Evolutionary conservation across 2,888 invertebrate species (phyloP).

Genomic region (Camptogramma bilineatum): DNA sequence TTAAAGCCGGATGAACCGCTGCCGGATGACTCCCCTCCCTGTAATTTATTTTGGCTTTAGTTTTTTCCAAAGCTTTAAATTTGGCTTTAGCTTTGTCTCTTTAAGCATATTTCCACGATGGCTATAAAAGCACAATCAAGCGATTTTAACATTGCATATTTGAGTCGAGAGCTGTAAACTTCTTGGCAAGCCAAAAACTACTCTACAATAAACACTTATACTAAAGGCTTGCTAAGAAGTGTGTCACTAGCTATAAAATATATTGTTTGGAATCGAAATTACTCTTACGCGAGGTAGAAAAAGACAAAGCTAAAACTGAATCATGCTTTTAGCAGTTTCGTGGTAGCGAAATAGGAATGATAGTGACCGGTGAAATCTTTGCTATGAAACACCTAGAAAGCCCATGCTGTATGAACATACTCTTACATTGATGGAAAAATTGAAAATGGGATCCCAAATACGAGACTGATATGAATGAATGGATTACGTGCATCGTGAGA

Average conservation of each 20-base stretch:
- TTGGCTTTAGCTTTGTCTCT: slow-evolving; percentile 3
- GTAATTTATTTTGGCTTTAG: slow-evolving; percentile 36
- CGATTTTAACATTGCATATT: background rate
- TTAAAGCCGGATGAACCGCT: slow-evolving; percentile 62
- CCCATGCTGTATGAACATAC: slow-evolving; percentile 30
- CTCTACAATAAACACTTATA: background rate
- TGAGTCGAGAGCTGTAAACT: background rate
- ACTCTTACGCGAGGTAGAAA: background rate
- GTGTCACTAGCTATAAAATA: background rate
- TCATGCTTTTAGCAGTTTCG: slow-evolving; percentile 1
- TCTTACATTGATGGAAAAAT: slow-evolving; percentile 36
- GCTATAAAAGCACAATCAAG: background rate
- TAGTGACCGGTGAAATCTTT: slow-evolving; percentile 23
- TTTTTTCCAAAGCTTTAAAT: background rate
- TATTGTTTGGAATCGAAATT: background rate
- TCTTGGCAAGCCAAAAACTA: background rate
- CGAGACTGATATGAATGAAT: slow-evolving; percentile 44
- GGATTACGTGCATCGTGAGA: slow-evolving; percentile 49
- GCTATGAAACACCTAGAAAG: slow-evolving; percentile 31
- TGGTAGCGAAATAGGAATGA: slow-evolving; percentile 14
- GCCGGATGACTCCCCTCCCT: slow-evolving; percentile 65
- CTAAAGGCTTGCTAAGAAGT: background rate
- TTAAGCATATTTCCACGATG: background rate
- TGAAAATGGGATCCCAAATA: slow-evolving; percentile 45
- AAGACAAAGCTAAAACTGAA: background rate